Conservation (phyloP, 1,140 invertebrate species). For the Sarcophaga peregrina region DNA sequence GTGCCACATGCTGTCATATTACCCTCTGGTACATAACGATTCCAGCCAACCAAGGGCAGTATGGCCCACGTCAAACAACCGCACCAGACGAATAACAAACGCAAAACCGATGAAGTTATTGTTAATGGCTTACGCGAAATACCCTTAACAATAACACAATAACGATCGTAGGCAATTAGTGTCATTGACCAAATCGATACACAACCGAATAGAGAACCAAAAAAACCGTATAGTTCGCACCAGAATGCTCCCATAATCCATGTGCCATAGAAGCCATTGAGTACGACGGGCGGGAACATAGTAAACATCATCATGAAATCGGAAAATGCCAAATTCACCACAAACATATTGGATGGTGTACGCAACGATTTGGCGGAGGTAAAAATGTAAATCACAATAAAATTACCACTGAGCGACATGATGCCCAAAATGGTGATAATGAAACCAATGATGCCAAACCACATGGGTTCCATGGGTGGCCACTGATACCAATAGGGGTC, state of each 20-base stretch:
- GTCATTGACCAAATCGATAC: slow-evolving; percentile 87
- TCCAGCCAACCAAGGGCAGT: slow-evolving; percentile 83
- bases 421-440: slow-evolving; percentile 79
- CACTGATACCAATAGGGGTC: slow-evolving; percentile 81
- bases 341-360: slow-evolving; percentile 83
- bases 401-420: slow-evolving; percentile 80
- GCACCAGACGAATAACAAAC: slow-evolving; percentile 78
- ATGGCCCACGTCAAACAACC: slow-evolving; percentile 77
- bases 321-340: slow-evolving; percentile 84
- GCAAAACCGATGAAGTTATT: slow-evolving; percentile 74
- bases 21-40: slow-evolving; percentile 83
- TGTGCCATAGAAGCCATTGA: slow-evolving; percentile 83
- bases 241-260: slow-evolving; percentile 80
- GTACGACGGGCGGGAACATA: slow-evolving; percentile 81
- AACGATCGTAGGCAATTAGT: slow-evolving; percentile 83
- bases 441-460: slow-evolving; percentile 83
- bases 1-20: slow-evolving; percentile 85
- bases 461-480: slow-evolving; percentile 81
- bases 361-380: slow-evolving; percentile 77
- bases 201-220: slow-evolving; percentile 83
- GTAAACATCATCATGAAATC: slow-evolving; percentile 83
- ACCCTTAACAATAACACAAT: slow-evolving; percentile 87
- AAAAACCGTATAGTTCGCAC: slow-evolving; percentile 82
- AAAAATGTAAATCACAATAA: slow-evolving; percentile 86
- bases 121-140: slow-evolving; percentile 78